These are phyloP conservation scores for Drosophila pegasa DNA, from an alignment of 2,888 invertebrate genomes.

Conservation along the genomic window DNA sequence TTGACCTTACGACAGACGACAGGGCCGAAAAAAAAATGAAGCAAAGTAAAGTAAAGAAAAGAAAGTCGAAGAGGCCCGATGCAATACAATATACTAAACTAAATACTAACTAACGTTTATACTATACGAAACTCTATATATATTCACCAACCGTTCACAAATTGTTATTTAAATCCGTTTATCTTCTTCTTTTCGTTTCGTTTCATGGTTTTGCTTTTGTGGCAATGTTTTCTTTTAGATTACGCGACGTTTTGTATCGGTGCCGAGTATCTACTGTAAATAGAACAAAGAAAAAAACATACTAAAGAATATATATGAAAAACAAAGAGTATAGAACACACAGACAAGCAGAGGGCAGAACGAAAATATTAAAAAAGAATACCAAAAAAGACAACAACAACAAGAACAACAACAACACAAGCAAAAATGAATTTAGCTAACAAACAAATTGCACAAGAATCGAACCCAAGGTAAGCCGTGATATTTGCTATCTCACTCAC, in stretches of 20 bases:
- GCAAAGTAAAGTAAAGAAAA: not conserved
- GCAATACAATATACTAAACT: conserved; percentile 16
- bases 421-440: conserved; percentile 55
- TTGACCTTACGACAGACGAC: conserved; percentile 63
- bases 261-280: conserved; percentile 85
- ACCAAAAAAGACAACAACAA: conserved; percentile 36
- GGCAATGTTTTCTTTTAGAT: conserved; percentile 84
- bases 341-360: conserved; percentile 50
- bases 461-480: conserved; percentile 76
- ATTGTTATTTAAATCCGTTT: conserved; percentile 73
- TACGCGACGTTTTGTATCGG: conserved; percentile 86
- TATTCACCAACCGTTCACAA: conserved; percentile 22
- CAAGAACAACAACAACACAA: conserved; percentile 43
- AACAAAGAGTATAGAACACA: conserved; percentile 18
- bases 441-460: conserved; percentile 57
- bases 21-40: conserved; percentile 18
- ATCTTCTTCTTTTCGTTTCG: conserved; percentile 82
- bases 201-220: conserved; percentile 83
- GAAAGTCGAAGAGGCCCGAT: conserved; percentile 28
- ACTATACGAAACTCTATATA: conserved; percentile 21
- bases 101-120: conserved; percentile 22
- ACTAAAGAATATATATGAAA: not conserved
- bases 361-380: conserved; percentile 33
- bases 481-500: conserved; percentile 61
- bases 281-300: conserved; percentile 47